Evolutionary conservation across 2,888 invertebrate species (phyloP), one percentile per base, ranked within the genome.

Genomic region (Drosophila testacea): DNA sequence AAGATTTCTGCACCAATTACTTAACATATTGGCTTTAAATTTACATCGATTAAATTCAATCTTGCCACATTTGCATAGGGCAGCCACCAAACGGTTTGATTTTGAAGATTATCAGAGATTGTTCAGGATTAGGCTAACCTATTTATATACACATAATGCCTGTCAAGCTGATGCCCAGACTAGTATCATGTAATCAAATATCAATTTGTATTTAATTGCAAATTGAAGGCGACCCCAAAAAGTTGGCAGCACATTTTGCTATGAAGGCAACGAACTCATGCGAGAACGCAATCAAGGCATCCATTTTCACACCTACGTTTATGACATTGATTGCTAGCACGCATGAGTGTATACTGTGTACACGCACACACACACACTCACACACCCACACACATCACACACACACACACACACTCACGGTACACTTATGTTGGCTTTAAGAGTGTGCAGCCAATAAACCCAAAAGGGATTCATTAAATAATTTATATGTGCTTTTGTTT

Each of bases 391-490:
- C 16, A 27, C n/a, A 42, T n/a, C 38, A 16, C 46, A 36, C n/a
- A 13, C n/a, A 2, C 46, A 13, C n/a, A 28, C 4, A 4, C 39
- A 13, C 6, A 30, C 30, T 10, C 10, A 22, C 39, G n/a, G n/a
- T n/a, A 10, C 32, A 32, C 41, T 48, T 7, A 4, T 55, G 55
- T 39, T 6, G 44, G 13, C 39, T 9, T 34, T 42, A 46, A 69
- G 69, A 77, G 69, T 73, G 77, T 77, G 62, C 77, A 64, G 69
- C 62, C 77, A 80, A 81, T 82, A 79, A 85, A 70, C 77, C 83
- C 86, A 81, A 79, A 77, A 73, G 77, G 83, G 83, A 83, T 86
- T 83, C 86, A 83, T 83, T 83, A 83, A 83, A 83, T 86, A 83
- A 83, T 86, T 83, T 83, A 84, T 83, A 81, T 83, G 80, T 73